These are phyloP conservation scores for Hylyphantes graminicola DNA, from an alignment of 1,140 invertebrate genomes.

Conservation along the genomic window DNA sequence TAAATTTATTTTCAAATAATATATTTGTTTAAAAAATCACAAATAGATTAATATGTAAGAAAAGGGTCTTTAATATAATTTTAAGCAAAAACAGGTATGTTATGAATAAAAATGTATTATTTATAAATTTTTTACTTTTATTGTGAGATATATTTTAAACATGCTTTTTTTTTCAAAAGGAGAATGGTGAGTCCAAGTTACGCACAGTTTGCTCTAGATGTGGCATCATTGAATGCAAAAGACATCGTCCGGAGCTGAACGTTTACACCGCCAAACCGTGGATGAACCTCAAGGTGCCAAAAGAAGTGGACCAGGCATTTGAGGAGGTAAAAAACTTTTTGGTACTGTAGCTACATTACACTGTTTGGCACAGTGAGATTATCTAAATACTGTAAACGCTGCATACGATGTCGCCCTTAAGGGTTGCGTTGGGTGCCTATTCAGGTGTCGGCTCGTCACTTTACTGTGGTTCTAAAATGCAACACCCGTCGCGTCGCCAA, in stretches of 20 bases:
- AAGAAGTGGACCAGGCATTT: conserved; percentile 76
- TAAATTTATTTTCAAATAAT: not conserved
- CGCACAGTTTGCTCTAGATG: conserved; percentile 60
- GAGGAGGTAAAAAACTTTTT: conserved; percentile 74
- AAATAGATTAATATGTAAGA: not conserved
- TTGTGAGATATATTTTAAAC: not conserved
- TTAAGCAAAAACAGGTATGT: not conserved
- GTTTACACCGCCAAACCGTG: conserved; percentile 73
- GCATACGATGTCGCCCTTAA: no score
- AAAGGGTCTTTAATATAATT: not conserved
- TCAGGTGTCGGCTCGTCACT: no score
- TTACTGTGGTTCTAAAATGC: no score
- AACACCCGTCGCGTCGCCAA: no score
- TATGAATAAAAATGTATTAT: not conserved
- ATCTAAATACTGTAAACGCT: not conserved
- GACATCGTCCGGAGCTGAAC: conserved; percentile 67
- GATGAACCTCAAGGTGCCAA: conserved; percentile 74
- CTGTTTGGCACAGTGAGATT: not conserved
- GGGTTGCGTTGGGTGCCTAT: no score
- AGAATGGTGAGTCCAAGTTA: conserved; percentile 12
- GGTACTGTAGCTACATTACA: not conserved
- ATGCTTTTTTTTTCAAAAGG: not conserved
- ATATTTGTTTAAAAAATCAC: not conserved
- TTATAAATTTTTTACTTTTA: no score
- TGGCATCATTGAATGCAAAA: conserved; percentile 62